A percentile compares a stretch with the other conserved stretches of the same genome.
These are phyloP conservation scores for Pteromalus puparum DNA, from an alignment of 1,140 invertebrate species.

Conservation along the genomic window DNA sequence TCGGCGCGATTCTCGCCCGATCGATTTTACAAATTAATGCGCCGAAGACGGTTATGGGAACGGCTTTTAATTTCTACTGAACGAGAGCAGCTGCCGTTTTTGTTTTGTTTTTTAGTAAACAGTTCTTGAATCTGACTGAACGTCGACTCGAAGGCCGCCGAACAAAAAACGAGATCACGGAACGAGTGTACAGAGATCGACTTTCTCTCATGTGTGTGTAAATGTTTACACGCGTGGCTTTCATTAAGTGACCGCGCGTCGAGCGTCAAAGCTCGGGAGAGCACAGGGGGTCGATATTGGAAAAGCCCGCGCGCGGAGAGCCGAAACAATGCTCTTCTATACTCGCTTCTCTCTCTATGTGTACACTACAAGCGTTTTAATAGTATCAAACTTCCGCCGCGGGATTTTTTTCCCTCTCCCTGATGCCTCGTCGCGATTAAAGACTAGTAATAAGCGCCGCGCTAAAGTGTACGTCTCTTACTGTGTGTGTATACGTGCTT, in stretches of 20 bases:
- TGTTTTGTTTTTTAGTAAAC: too few relatives aligned
- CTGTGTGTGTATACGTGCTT: conserved; percentile 5
- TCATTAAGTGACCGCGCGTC: conserved; percentile 8
- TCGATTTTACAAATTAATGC: conserved; percentile 25
- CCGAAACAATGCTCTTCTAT: too few relatives aligned
- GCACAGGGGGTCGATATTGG: neutral
- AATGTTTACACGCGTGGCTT: conserved; percentile 19
- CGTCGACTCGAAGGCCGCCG: neutral
- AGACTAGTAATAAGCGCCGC: neutral
- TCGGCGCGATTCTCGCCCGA: neutral
- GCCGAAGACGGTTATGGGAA: neutral
- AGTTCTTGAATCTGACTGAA: conserved; percentile 7
- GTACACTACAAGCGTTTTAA: too few relatives aligned
- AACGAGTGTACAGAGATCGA: neutral
- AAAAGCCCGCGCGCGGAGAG: neutral
- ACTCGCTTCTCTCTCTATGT: neutral
- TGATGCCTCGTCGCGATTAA: conserved; percentile 8
- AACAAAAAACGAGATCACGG: neutral
- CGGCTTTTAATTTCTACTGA: too few relatives aligned
- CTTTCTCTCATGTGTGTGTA: neutral
- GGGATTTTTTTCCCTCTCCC: neutral
- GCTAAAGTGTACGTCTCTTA: neutral
- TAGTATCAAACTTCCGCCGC: neutral
- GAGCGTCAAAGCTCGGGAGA: neutral
- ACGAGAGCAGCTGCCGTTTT: too few relatives aligned